Evolutionary conservation across 2,888 invertebrate species (phyloP).

Genomic region (Chloromyia formosa): DNA sequence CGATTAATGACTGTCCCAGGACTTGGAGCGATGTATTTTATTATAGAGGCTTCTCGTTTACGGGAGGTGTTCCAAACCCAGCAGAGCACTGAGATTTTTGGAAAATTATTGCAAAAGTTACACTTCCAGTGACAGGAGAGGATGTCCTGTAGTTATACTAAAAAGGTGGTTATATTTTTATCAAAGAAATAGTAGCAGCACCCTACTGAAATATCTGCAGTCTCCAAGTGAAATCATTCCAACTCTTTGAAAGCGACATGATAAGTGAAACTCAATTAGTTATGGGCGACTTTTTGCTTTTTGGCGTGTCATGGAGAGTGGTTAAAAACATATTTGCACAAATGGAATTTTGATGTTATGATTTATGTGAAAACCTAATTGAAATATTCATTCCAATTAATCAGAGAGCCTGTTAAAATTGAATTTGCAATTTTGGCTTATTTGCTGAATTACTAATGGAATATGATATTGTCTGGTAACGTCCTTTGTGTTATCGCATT

Average conservation of each 20-base stretch:
- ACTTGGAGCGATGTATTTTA: not conserved
- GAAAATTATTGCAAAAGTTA: not conserved
- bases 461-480: too few species aligned
- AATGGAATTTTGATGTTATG: constrained; percentile 21
- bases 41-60: not conserved
- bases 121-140: too few species aligned
- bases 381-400: not conserved
- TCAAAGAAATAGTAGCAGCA: too few species aligned
- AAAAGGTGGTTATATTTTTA: too few species aligned
- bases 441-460: not conserved
- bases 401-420: not conserved
- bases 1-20: constrained; percentile 40
- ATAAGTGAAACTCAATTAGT: constrained; percentile 8
- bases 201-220: too few species aligned
- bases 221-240: too few species aligned
- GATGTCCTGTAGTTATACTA: too few species aligned
- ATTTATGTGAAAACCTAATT: constrained; percentile 3
- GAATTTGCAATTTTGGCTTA: not conserved
- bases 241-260: not conserved
- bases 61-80: not conserved
- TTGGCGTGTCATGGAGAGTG: not conserved
- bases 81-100: not conserved
- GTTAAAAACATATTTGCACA: not conserved
- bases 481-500: too few species aligned
- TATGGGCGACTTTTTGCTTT: not conserved